Evolutionary conservation across 2,797 vertebrate genomes (phyloP).

Genomic region (Danio kyathit): DNA sequence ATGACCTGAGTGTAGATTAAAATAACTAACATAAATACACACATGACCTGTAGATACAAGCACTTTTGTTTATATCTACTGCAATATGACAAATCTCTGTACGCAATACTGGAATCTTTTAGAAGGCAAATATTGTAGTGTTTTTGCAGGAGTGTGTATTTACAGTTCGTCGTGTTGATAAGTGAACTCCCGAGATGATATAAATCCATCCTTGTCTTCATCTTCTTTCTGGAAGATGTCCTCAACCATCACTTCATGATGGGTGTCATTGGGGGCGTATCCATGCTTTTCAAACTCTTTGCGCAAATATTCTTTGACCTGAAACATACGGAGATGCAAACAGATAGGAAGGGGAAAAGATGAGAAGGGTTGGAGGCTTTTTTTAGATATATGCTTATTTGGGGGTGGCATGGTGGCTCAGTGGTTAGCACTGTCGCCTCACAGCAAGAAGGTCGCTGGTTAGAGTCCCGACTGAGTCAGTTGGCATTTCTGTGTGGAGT

Average conservation of each 20-base stretch:
- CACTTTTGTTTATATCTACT: neutral
- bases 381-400: too few relatives aligned
- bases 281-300: conserved; percentile 94
- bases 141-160: conserved; percentile 45
- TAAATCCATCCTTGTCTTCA: conserved; percentile 92
- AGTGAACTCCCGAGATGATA: conserved; percentile 96
- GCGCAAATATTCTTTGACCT: conserved; percentile 94
- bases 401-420: too few relatives aligned
- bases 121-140: conserved; percentile 22
- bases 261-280: conserved; percentile 90
- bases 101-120: neutral
- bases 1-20: conserved; percentile 7
- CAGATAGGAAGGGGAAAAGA: too few relatives aligned
- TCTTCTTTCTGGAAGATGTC: conserved; percentile 98
- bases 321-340: conserved; percentile 13
- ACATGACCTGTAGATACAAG: conserved; percentile 1
- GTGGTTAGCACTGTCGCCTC: too few relatives aligned
- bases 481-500: too few relatives aligned
- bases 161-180: conserved; percentile 95
- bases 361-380: too few relatives aligned
- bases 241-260: conserved; percentile 90
- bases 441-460: too few relatives aligned
- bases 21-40: neutral
- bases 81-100: conserved; percentile 13
- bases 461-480: too few relatives aligned